Base-by-base conservation (phyloP, 2,888 invertebrate species). In the Dolomedes plantarius region DNA sequence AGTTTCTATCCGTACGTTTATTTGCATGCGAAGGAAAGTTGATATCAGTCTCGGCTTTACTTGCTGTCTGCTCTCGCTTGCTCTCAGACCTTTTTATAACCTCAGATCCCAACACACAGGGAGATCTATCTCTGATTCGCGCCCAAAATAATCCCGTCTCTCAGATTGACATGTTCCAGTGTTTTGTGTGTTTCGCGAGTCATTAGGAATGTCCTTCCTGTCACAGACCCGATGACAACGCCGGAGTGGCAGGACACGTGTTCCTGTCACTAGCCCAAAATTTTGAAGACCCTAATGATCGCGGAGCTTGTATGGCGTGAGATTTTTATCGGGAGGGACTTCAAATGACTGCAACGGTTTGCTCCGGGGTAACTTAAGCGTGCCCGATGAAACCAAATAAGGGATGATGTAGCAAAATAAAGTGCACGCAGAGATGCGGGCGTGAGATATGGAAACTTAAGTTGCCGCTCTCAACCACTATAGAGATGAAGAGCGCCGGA, bases 181-280 rank as follows among this genome's bases (percentile, higher is more conserved):
- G 31, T 50, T 68, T 69, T 64, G 72, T 64, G 72, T 68, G 79
- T 83, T 71, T 64, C 46, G 50, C 71, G 46, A 36, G 64, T 72
- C 82, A 83, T 83, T 83, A 76, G 56, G 65, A 71, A 56, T 77
- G 77, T 85, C 50, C 74, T 73, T 68, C 74, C 68, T 27, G 16
- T 31, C 16, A n/a, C n/a, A 73, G 77, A 78, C 77, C 67, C 19
- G 73, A 31, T 85, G 83, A 85, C 83, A 83, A 71, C 27, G 19
- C 16, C 31, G 68, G 75, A 82, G 69, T 32, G 72, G 65, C 77
- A 68, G 65, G 73, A 46, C 77, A 64, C 73, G 83, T 72, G 67
- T 72, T 46, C 65, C 64, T 76, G 82, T 82, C 81, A 69, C 69
- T 27, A 39, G 0, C 19, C 11, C 6, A 16, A 13, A 46, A 46